Conservation (phyloP, 1,140 invertebrate genomes). For the Drosophila aff. region DNA sequence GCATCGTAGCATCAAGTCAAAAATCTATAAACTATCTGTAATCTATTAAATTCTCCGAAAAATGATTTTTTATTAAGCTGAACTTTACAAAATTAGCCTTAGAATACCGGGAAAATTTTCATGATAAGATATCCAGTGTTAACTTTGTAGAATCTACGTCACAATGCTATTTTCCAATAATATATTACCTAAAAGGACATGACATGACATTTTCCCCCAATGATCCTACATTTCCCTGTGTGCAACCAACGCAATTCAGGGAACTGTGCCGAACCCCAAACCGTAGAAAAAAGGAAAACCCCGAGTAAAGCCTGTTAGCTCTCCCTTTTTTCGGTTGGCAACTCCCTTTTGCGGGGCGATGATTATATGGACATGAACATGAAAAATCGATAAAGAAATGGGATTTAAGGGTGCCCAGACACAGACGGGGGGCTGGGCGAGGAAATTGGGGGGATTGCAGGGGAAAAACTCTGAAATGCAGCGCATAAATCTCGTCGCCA, state of each 20-base stretch:
- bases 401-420: conserved; percentile 79
- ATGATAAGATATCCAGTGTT: neutral
- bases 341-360: conserved; percentile 41
- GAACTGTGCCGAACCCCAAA: conserved; percentile 48
- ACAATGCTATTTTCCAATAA: neutral
- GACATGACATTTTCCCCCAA: conserved; percentile 1
- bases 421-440: conserved; percentile 31
- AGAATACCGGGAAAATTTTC: neutral
- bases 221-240: conserved; percentile 7
- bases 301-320: conserved; percentile 20
- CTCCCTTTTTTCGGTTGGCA: conserved; percentile 49
- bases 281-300: neutral
- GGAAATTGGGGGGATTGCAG: conserved; percentile 1
- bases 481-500: conserved; percentile 76
- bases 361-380: conserved; percentile 71
- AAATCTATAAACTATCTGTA: no score
- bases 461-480: conserved; percentile 51
- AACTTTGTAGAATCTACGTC: neutral
- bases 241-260: conserved; percentile 34
- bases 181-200: neutral
- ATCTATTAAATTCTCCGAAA: neutral
- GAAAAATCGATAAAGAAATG: conserved; percentile 82
- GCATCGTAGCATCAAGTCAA: no score
- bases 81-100: no score
- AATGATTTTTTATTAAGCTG: neutral